Conservation (phyloP, 2,797 vertebrate species). For the Scolopax rusticola region DNA sequence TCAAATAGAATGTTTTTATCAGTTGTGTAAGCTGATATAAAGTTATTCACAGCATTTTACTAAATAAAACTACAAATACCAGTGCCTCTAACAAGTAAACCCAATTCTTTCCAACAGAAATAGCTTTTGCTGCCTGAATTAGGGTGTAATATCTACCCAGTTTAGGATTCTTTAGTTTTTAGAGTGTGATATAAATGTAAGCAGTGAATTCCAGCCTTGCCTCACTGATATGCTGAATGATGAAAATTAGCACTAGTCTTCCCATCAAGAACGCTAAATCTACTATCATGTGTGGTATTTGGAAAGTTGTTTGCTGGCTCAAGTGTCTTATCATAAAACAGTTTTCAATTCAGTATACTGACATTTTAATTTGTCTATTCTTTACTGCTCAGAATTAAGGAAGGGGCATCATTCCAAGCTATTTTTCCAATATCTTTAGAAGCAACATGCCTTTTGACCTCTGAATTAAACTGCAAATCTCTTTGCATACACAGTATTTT, state of each 20-base stretch:
- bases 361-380: conserved; percentile 60
- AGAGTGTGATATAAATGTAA: not conserved
- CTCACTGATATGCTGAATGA: not conserved
- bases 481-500: conserved; percentile 37
- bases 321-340: conserved; percentile 40
- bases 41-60: conserved; percentile 5
- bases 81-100: not conserved
- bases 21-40: not conserved
- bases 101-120: not conserved
- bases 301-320: conserved; percentile 10
- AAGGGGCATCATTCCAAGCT: conserved; percentile 49
- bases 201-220: not conserved
- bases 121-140: not conserved
- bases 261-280: conserved; percentile 1
- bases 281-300: not conserved
- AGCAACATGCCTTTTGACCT: conserved; percentile 63
- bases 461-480: conserved; percentile 54
- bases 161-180: not conserved
- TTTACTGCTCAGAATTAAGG: conserved; percentile 51
- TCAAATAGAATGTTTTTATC: not conserved
- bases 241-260: not conserved
- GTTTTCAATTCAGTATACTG: conserved; percentile 49
- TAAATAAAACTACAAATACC: not conserved
- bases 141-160: not conserved
- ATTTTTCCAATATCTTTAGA: conserved; percentile 41